Evolutionary conservation across 2,888 invertebrate species (phyloP).

Genomic region (Nephrotoma flavescens): DNA sequence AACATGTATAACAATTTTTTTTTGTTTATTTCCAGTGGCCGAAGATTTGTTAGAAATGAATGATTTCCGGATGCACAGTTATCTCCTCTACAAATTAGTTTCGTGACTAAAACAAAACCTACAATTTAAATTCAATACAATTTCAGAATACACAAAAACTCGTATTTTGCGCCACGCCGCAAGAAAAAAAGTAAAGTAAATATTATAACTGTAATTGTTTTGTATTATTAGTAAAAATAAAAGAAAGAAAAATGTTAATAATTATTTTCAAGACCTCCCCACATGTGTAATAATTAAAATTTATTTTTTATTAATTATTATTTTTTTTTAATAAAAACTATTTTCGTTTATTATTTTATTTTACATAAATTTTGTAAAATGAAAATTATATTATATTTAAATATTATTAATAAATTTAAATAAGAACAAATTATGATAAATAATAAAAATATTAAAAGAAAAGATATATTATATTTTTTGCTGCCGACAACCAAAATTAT

Average conservation of each 20-base stretch:
- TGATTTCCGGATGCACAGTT: background rate
- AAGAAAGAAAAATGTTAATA: background rate
- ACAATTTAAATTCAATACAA: background rate
- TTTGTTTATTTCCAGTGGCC: conserved; percentile 47
- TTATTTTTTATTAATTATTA: background rate
- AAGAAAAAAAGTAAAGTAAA: background rate
- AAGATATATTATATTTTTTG: background rate
- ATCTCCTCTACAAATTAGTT: background rate
- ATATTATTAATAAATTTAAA: background rate
- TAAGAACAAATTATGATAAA: background rate
- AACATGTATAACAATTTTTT: conserved; percentile 5
- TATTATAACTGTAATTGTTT: background rate
- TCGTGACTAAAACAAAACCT: background rate
- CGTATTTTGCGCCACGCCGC: background rate
- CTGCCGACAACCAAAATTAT: background rate
- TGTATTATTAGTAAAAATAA: background rate
- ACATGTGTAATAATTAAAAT: background rate
- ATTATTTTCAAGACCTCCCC: background rate
- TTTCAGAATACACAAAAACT: background rate
- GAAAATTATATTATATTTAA: background rate
- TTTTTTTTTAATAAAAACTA: background rate
- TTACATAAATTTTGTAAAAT: background rate
- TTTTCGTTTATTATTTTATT: background rate
- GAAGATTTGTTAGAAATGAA: conserved; percentile 74
- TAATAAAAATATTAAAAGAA: background rate